Conservation (phyloP, 2,113 vertebrate species). For the Nyctibius bracteatus region DNA sequence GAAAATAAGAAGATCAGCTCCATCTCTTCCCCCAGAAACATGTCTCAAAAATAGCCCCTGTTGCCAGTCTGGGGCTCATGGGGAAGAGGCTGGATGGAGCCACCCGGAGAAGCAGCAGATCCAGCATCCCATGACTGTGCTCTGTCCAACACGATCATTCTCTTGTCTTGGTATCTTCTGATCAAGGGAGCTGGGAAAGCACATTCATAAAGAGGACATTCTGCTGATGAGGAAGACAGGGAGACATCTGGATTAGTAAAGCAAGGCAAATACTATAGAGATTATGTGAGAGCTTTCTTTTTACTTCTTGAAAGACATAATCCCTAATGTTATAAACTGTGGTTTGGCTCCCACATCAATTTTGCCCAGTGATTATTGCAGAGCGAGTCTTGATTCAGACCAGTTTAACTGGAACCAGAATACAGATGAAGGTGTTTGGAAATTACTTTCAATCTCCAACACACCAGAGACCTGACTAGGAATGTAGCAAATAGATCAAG, state of each 20-base stretch:
- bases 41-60: not conserved
- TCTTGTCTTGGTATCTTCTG: not conserved
- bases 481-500: slow-evolving; percentile 50
- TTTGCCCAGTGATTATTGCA: not conserved
- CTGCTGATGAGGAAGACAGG: not conserved
- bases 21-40: not conserved
- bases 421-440: slow-evolving; percentile 26
- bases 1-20: not conserved
- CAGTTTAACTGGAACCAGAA: slow-evolving; percentile 15
- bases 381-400: not conserved
- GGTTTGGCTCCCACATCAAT: not conserved
- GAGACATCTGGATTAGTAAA: not conserved
- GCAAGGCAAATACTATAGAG: not conserved
- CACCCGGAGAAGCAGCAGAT: not conserved
- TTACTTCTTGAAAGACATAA: not conserved
- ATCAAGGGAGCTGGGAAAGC: not conserved
- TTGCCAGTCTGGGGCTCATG: not conserved
- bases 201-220: not conserved
- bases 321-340: not conserved
- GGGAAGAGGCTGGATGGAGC: not conserved
- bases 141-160: accelerated
- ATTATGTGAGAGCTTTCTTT: not conserved
- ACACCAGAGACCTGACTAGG: slow-evolving; percentile 43
- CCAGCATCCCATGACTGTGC: not conserved
- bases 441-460: slow-evolving; percentile 26